Conservation (phyloP, 2,888 invertebrate genomes). For the Sisyra nigra region DNA sequence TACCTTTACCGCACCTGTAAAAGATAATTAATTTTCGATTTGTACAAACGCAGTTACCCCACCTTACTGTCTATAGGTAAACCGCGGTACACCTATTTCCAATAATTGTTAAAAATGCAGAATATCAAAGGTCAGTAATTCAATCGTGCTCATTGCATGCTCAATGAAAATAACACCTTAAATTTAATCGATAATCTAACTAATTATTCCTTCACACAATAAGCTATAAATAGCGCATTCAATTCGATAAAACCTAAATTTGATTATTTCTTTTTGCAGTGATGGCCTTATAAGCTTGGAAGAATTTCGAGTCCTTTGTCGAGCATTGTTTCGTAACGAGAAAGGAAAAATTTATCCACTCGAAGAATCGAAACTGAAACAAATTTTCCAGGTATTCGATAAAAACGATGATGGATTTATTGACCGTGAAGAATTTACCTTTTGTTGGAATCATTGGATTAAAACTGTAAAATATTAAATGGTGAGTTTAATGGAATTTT, state of each 20-base stretch:
- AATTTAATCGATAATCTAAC: too few species aligned
- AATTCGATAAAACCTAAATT: not conserved
- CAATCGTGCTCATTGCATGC: too few species aligned
- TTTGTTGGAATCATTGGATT: conserved; percentile 85
- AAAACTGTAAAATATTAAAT: conserved; percentile 47
- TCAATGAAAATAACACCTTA: too few species aligned
- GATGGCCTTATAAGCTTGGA: conserved; percentile 61
- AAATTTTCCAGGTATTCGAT: conserved; percentile 72
- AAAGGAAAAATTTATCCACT: conserved; percentile 69
- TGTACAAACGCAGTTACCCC: too few species aligned
- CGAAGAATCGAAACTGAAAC: conserved; percentile 48
- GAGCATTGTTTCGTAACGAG: conserved; percentile 74
- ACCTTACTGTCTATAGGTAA: too few species aligned
- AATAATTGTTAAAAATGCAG: too few species aligned
- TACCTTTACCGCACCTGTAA: too few species aligned
- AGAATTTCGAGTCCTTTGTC: conserved; percentile 69
- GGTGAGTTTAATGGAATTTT: conserved; percentile 14
- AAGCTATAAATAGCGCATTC: not conserved
- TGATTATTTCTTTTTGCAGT: conserved; percentile 26
- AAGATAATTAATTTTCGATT: too few species aligned
- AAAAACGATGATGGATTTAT: conserved; percentile 58
- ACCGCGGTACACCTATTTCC: too few species aligned
- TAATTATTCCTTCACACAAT: not conserved
- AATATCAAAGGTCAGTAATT: too few species aligned
- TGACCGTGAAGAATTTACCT: conserved; percentile 66